Base-by-base conservation (phyloP, 2,888 invertebrate genomes). In the Ectemnius continuus region DNA sequence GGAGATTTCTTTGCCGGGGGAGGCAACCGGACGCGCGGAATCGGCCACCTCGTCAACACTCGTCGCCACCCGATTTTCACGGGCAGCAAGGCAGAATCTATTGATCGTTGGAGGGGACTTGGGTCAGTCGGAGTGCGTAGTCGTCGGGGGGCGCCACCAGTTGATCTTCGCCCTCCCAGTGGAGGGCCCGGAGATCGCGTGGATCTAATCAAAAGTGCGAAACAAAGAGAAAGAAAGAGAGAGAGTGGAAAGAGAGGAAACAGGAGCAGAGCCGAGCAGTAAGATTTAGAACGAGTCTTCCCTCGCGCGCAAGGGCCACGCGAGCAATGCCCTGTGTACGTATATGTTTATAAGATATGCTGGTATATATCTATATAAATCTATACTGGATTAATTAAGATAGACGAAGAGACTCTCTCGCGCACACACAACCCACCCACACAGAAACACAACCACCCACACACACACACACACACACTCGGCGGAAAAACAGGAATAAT, bases 251-350 rank as follows among this genome's bases (percentile, higher is more conserved):
- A 16, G n/a, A n/a, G n/a, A 28, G 18, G 48, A 8, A 23, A 20
- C 36, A n/a, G 36, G 18, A 23, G 18, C 28, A 28, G 28, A 8
- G 26, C 26, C 16, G 78, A 68, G 45, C 69, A 66, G 58, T 23
- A 48, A 66, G 60, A 66, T 71, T 67, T 74, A 69, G 76, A 70
- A 75, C 63, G 74, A 74, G 83, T 83, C 82, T 82, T 82, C 83
- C 83, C 78, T 81, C 71, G 73, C 71, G 73, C 36, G 73, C 36
- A 36, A 36, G 36, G 36, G 36, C 36, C 36, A 67, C 67, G 70
- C 75, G 63, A 56, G 66, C 70, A 36, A 11, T 65, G 73, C 69
- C 67, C 56, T 23, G 61, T 79, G 66, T 61, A 64, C 64, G 52
- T 68, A 46, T 16, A 70, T 65, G 26, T 57, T 11, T 45, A n/a